These are phyloP conservation scores for Neopelma chrysocephalum DNA, from an alignment of 2,797 vertebrate species.

Conservation along the genomic window DNA sequence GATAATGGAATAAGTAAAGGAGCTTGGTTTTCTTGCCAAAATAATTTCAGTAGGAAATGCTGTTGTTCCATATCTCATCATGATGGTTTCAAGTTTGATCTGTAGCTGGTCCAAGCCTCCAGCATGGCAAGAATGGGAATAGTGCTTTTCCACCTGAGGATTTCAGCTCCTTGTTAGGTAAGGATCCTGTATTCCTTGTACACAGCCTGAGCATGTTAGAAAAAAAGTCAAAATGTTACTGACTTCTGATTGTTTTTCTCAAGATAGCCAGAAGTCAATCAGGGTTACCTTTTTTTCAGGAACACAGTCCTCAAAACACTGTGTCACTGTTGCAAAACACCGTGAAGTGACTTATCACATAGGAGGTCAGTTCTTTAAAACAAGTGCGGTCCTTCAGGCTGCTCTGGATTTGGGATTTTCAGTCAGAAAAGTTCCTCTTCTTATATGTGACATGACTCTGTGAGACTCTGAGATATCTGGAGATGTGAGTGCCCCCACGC, in stretches of 20 bases:
- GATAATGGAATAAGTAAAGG: neutral
- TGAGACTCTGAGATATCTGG: neutral
- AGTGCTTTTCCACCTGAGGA: neutral
- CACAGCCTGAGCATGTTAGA: fast-evolving
- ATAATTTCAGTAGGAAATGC: neutral
- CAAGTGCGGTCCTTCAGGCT: neutral
- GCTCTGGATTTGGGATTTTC: neutral
- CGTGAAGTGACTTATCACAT: neutral
- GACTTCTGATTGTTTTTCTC: neutral
- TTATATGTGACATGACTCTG: neutral
- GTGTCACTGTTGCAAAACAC: neutral
- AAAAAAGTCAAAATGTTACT: neutral
- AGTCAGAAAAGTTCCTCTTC: neutral
- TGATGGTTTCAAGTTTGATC: neutral
- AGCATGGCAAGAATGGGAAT: neutral
- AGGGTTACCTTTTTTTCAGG: neutral
- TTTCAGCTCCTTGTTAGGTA: neutral
- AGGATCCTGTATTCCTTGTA: neutral
- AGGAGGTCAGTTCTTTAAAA: neutral
- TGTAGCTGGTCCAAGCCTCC: neutral
- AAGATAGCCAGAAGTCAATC: neutral
- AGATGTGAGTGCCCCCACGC: neutral
- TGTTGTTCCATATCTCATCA: neutral
- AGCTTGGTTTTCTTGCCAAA: neutral
- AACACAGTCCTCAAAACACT: neutral